Evolutionary conservation across 2,888 invertebrate species (phyloP), one percentile per base, ranked within the genome.

Genomic region (Hecatera dysodea): DNA sequence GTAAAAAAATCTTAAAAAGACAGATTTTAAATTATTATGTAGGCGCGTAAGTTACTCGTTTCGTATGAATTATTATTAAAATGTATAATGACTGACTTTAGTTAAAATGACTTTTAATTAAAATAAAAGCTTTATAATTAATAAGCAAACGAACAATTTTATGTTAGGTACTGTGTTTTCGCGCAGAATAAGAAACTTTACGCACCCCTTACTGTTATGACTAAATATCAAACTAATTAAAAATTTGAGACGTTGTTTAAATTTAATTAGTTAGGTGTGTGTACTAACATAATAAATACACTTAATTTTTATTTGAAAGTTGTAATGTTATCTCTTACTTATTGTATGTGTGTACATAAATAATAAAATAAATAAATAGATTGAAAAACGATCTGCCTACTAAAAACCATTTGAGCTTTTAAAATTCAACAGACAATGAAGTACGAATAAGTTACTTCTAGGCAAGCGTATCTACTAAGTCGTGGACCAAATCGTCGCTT

Each of bases 61-160:
- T 71, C 8, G 22, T 42, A 33, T 56, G 27, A 67, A 75, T 39
- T 75, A 67, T 72, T 56, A 50, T 50, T 27, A 67, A 48, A 69
- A 60, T 55, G 12, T 48, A 33, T 76, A 42, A 60, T 48, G 33
- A 19, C 6, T 33, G 39, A 44, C 17, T 36, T 29, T 55, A 48
- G 12, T 55, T 36, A 36, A 60, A 69, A 68, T 59, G 33, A 17
- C 15, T 29, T 55, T 12, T 77, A 44, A 56, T 61, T 71, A 70
- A 61, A 77, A 77, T 74, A 5, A 55, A 50, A 56, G 56, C 76
- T 56, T 50, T 39, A 19, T 48, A 56, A 44, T 67, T 56, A 24
- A 67, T 56, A 24, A 67, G 33, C 75, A 56, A 17, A 19, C 27
- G 15, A 48, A 42, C 19, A 17, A 67, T 33, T 75, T 33, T 7